These are phyloP conservation scores for Oryctolagus cuniculus DNA, from an alignment of 2,113 vertebrate species.

Conservation along the genomic window DNA sequence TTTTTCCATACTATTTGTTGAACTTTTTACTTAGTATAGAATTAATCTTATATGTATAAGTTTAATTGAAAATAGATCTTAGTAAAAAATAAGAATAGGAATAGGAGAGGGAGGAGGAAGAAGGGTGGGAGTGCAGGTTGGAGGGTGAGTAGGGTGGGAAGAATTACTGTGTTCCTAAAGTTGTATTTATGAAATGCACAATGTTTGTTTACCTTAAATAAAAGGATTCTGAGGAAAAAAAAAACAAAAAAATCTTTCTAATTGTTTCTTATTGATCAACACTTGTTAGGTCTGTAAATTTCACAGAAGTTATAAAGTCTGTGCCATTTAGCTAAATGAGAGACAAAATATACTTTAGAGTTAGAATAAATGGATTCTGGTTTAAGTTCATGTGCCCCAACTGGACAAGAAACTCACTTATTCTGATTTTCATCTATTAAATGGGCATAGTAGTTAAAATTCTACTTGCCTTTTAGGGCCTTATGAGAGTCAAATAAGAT, in stretches of 20 bases:
- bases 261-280: slow-evolving; percentile 14
- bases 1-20: no score
- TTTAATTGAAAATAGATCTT: no score
- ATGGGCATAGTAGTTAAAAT: background rate
- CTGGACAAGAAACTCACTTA: background rate
- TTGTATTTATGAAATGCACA: no score
- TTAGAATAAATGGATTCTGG: background rate
- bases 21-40: no score
- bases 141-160: no score
- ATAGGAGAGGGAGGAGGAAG: no score
- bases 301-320: background rate
- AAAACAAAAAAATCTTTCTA: background rate
- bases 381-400: background rate
- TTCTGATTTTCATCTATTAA: slow-evolving; percentile 26
- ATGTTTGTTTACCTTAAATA: no score
- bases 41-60: no score
- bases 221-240: no score
- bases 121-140: no score
- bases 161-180: no score
- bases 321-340: background rate
- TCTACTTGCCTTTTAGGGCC: background rate
- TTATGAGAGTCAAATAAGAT: background rate
- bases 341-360: background rate
- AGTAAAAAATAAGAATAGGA: no score
- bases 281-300: background rate